Evolutionary conservation across 2,888 invertebrate genomes (phyloP).

Genomic region (Hylaea fasciaria): DNA sequence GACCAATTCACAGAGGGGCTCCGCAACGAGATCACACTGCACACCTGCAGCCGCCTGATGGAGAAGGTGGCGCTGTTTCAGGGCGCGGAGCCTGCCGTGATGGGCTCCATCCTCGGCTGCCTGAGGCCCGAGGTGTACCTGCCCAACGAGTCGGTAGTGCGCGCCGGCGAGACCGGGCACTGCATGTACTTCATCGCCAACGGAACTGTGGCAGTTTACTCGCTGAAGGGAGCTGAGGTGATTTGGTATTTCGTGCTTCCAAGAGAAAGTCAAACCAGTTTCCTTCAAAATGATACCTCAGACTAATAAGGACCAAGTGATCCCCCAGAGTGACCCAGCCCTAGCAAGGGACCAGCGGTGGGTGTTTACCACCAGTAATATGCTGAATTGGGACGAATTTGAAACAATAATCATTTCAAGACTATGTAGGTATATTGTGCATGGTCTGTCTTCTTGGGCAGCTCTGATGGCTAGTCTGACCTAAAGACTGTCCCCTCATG

Average conservation of each 20-base stretch:
- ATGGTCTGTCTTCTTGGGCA: too few species aligned
- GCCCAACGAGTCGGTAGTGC: slow-evolving; percentile 85
- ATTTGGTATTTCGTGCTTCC: background rate
- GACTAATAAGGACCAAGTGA: too few species aligned
- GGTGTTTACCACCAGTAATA: too few species aligned
- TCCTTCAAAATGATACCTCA: too few species aligned
- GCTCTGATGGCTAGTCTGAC: too few species aligned
- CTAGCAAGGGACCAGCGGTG: too few species aligned
- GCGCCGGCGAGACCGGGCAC: slow-evolving; percentile 84
- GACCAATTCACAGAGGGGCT: slow-evolving; percentile 65
- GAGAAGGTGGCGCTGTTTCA: slow-evolving; percentile 83
- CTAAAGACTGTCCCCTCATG: too few species aligned
- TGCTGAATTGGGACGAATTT: too few species aligned
- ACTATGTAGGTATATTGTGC: too few species aligned
- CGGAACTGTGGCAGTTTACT: slow-evolving; percentile 86
- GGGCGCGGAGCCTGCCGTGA: slow-evolving; percentile 71
- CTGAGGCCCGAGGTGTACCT: slow-evolving; percentile 85
- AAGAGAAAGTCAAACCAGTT: too few species aligned
- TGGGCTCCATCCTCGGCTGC: slow-evolving; percentile 82
- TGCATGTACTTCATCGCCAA: slow-evolving; percentile 87
- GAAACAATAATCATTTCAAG: too few species aligned
- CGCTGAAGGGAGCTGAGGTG: slow-evolving; percentile 86
- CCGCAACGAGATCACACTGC: slow-evolving; percentile 81
- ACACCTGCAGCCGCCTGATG: slow-evolving; percentile 83
- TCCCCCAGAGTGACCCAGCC: too few species aligned